These are phyloP conservation scores for Argyresthia albistria DNA, from an alignment of 2,888 invertebrate species.

Conservation along the genomic window DNA sequence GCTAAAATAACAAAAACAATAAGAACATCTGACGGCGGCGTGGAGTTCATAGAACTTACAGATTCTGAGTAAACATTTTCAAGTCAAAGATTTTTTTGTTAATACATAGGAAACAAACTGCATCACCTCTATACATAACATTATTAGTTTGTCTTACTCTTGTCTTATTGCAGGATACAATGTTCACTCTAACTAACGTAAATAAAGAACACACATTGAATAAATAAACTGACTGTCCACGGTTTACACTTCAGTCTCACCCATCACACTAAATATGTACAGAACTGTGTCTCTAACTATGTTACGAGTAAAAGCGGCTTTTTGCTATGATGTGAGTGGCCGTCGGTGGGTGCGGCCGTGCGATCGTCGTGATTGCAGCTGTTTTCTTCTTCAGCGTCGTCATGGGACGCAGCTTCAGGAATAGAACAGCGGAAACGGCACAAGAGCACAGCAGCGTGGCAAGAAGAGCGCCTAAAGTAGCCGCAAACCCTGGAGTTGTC, in stretches of 20 bases:
- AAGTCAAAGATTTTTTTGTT: background rate
- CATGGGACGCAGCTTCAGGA: conserved; percentile 84
- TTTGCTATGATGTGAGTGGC: conserved; percentile 66
- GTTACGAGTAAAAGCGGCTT: conserved; percentile 80
- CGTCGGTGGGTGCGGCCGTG: conserved; percentile 54
- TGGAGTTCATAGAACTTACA: conserved; percentile 7
- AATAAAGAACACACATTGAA: conserved; percentile 49
- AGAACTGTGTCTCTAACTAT: conserved; percentile 49
- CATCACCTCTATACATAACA: no score
- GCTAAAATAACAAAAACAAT: background rate
- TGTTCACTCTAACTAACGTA: background rate
- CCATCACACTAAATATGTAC: conserved; percentile 66
- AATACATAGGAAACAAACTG: no score
- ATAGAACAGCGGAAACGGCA: conserved; percentile 87
- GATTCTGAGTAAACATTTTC: background rate
- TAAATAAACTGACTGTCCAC: conserved; percentile 46
- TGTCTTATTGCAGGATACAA: background rate
- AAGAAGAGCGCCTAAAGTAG: conserved; percentile 86
- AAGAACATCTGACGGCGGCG: background rate
- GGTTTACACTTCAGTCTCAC: conserved; percentile 62
- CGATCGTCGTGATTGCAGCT: conserved; percentile 57
- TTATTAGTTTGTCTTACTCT: background rate
- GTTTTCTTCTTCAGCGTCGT: conserved; percentile 70
- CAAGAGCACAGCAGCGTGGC: conserved; percentile 89
- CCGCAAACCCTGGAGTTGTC: conserved; percentile 95